Percentiles rank a stretch among this genome's conserved stretches.
Evolutionary conservation across 1,140 invertebrate genomes (phyloP).

Genomic region (Asobara japonica): DNA sequence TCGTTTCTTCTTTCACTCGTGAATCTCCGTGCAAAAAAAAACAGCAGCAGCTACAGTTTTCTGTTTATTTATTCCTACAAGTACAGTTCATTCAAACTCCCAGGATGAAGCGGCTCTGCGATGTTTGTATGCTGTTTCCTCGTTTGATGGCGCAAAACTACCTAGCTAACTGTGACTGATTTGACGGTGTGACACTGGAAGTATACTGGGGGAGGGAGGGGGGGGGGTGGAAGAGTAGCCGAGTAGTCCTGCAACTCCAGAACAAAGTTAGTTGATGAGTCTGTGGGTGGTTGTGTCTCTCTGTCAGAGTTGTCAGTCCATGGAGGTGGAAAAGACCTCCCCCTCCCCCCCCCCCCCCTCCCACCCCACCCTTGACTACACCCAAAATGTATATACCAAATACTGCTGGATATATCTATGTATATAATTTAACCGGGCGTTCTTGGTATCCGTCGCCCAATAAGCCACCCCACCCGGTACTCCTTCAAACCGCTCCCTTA

Average conservation of each 20-base stretch:
- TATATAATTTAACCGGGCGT: constrained; percentile 46
- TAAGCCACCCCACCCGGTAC: constrained; percentile 38
- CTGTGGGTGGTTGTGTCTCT: constrained; percentile 57
- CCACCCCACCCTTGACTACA: neutral
- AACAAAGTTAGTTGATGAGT: constrained; percentile 65
- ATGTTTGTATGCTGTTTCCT: constrained; percentile 58
- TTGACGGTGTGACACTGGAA: constrained; percentile 51
- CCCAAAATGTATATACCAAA: constrained; percentile 7
- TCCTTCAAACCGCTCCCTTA: constrained; percentile 56
- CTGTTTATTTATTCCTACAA: constrained; percentile 5
- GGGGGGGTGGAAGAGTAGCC: constrained; percentile 32
- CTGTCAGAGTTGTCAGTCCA: neutral
- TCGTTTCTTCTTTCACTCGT: neutral
- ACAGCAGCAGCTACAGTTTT: constrained; percentile 1
- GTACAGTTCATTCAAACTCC: constrained; percentile 21
- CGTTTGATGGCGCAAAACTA: constrained; percentile 61
- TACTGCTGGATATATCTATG: constrained; percentile 33
- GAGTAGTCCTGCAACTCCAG: constrained; percentile 57
- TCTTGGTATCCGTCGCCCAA: constrained; percentile 33
- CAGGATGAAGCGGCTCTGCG: constrained; percentile 32
- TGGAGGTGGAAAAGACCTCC: constrained; percentile 16
- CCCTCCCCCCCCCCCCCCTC: neutral
- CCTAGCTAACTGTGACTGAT: constrained; percentile 62
- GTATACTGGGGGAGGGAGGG: neutral
- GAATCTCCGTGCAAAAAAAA: neutral